Percentiles rank a stretch among this genome's conserved stretches.
These are phyloP conservation scores for Tylochromis polylepis DNA, from an alignment of 2,113 vertebrate genomes.

Conservation along the genomic window DNA sequence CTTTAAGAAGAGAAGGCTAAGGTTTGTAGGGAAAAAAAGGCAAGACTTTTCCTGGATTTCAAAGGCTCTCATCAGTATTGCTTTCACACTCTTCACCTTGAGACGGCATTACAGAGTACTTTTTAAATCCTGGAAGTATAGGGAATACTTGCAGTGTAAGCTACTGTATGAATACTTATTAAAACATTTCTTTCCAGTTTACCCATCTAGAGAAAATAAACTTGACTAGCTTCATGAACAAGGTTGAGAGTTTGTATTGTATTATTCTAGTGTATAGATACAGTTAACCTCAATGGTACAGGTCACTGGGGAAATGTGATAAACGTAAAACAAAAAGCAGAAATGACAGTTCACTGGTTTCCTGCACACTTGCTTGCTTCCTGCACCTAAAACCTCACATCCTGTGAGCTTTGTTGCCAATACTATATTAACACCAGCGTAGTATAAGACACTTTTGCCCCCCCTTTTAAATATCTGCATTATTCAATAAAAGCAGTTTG, in stretches of 20 bases:
- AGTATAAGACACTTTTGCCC: neutral
- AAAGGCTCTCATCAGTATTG: neutral
- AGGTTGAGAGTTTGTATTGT: neutral
- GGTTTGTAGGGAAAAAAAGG: neutral
- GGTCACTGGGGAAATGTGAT: neutral
- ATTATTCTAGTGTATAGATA: neutral
- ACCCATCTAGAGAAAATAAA: neutral
- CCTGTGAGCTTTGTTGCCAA: neutral
- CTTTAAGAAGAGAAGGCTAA: neutral
- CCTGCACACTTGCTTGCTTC: constrained; percentile 22
- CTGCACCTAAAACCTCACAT: neutral
- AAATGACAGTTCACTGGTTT: constrained; percentile 22
- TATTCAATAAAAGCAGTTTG: neutral
- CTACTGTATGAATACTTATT: neutral
- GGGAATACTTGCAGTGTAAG: neutral
- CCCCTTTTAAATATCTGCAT: neutral
- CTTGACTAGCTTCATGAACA: neutral
- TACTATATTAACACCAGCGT: neutral
- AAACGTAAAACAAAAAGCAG: neutral
- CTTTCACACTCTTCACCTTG: neutral
- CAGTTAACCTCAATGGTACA: neutral
- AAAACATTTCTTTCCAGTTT: neutral
- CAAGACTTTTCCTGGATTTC: neutral
- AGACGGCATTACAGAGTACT: neutral
- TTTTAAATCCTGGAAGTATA: neutral